A percentile compares a stretch with the other conserved stretches of the same genome.
Evolutionary conservation across 1,140 invertebrate genomes (phyloP).

Genomic region (Drosophila melanogaster): DNA sequence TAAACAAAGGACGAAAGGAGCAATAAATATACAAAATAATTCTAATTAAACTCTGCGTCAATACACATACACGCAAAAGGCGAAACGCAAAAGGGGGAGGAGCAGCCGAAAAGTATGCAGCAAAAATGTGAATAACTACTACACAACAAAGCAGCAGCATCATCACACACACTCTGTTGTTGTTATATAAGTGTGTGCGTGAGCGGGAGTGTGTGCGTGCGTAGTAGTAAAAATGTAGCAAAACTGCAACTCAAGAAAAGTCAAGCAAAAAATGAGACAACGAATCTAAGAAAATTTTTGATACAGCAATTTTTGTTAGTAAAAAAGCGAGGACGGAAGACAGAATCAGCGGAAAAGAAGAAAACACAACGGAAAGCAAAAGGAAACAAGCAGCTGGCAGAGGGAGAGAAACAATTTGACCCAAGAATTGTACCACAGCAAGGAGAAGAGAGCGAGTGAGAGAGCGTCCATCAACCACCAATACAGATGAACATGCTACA

Average conservation of each 20-base stretch:
- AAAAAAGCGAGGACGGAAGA: slow-evolving; percentile 4
- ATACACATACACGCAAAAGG: slow-evolving; percentile 7
- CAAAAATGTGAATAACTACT: slow-evolving; percentile 46
- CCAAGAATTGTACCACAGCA: slow-evolving; percentile 41
- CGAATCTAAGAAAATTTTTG: slow-evolving; percentile 41
- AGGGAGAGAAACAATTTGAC: slow-evolving; percentile 56
- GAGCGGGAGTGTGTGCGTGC: slow-evolving; percentile 20
- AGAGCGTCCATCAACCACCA: slow-evolving; percentile 32
- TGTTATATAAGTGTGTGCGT: slow-evolving; percentile 44
- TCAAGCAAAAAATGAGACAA: slow-evolving; percentile 29
- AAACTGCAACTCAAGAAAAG: slow-evolving; percentile 8
- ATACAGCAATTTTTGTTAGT: slow-evolving; percentile 41
- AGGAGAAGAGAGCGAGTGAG: slow-evolving; percentile 5
- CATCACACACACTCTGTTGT: slow-evolving; percentile 17
- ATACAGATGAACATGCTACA: slow-evolving; percentile 81
- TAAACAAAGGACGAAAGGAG: slow-evolving; percentile 13
- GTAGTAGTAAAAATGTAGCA: slow-evolving; percentile 47
- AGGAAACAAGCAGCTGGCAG: slow-evolving; percentile 31
- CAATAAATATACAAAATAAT: neutral
- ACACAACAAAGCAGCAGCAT: slow-evolving; percentile 19
- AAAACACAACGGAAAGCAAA: slow-evolving; percentile 13
- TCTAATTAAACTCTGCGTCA: neutral
- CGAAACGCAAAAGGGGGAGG: neutral
- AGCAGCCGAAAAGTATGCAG: slow-evolving; percentile 43
- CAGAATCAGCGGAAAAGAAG: slow-evolving; percentile 7